A percentile compares a stretch with the other conserved stretches of the same genome.
Evolutionary conservation across 2,888 invertebrate species (phyloP).

Genomic region (Pycnomerus fuliginosus): DNA sequence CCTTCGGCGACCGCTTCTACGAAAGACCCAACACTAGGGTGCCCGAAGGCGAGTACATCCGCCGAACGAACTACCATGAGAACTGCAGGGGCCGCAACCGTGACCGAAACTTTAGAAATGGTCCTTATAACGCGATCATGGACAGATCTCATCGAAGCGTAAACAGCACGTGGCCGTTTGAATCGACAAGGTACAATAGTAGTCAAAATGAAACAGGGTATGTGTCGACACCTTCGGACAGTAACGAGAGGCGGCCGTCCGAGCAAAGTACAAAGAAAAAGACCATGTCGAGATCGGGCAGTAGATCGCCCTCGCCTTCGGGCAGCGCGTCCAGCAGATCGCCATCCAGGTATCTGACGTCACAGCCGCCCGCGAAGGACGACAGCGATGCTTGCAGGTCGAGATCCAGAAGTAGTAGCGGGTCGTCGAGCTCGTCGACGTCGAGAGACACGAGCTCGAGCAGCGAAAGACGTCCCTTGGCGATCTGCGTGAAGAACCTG

Average conservation of each 20-base stretch:
- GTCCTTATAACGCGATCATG: conserved; percentile 51
- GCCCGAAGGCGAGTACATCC: conserved; percentile 34
- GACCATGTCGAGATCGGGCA: conserved; percentile 55
- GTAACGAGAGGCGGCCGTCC: conserved; percentile 34
- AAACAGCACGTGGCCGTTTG: conserved; percentile 21
- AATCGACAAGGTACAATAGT: conserved; percentile 34
- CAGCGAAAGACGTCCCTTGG: conserved; percentile 72
- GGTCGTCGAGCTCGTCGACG: conserved; percentile 63
- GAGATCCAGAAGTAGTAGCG: conserved; percentile 57
- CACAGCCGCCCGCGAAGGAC: no score
- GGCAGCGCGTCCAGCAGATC: conserved; percentile 59
- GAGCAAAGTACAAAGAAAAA: conserved; percentile 40
- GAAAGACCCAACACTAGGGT: conserved; percentile 50
- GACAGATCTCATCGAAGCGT: conserved; percentile 39
- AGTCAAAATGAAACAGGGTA: conserved; percentile 51
- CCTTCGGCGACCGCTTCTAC: conserved; percentile 58
- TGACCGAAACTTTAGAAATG: conserved; percentile 54
- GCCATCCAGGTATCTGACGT: conserved; percentile 54
- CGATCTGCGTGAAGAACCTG: conserved; percentile 88
- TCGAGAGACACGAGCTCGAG: conserved; percentile 50
- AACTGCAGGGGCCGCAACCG: conserved; percentile 50
- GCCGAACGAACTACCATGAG: conserved; percentile 50
- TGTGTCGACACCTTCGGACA: conserved; percentile 47
- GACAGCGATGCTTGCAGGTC: no score
- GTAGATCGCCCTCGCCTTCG: conserved; percentile 57